Conservation (phyloP, 2,888 invertebrate genomes). For the Scelioninae gen. 1 region DNA sequence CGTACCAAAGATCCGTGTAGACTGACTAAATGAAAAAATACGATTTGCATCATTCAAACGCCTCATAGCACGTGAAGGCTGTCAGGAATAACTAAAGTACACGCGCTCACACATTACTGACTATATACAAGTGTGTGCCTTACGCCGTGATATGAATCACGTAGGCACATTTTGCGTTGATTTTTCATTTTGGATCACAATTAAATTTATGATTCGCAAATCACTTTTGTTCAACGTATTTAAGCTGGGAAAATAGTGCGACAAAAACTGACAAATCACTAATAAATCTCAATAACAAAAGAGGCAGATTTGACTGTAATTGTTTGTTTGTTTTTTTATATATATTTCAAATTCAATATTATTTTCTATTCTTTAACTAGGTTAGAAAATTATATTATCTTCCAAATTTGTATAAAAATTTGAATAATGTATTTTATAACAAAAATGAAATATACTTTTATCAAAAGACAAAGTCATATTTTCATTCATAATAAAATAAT, state of each 20-base stretch:
- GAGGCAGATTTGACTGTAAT: no score
- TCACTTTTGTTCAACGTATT: neutral
- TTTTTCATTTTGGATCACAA: slow-evolving; percentile 7
- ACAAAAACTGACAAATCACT: neutral
- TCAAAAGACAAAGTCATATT: no score
- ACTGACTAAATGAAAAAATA: slow-evolving; percentile 72
- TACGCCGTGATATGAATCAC: slow-evolving; percentile 64
- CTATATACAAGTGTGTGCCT: neutral
- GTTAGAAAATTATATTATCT: no score
- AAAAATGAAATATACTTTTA: no score
- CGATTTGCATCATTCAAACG: slow-evolving; percentile 73
- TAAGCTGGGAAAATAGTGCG: neutral
- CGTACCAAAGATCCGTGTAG: neutral
- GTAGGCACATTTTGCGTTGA: slow-evolving; percentile 38
- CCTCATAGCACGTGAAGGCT: slow-evolving; percentile 49
- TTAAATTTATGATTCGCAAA: neutral
- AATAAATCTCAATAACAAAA: no score
- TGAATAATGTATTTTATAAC: no score
- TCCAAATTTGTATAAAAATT: no score
- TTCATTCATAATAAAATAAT: no score
- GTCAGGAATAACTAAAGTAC: slow-evolving; percentile 50
- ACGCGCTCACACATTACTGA: neutral
- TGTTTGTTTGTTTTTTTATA: no score
- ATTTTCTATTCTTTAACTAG: no score
- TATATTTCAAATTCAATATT: no score